Conservation (phyloP, 1,140 invertebrate genomes). For the Cydia fagiglandana region DNA sequence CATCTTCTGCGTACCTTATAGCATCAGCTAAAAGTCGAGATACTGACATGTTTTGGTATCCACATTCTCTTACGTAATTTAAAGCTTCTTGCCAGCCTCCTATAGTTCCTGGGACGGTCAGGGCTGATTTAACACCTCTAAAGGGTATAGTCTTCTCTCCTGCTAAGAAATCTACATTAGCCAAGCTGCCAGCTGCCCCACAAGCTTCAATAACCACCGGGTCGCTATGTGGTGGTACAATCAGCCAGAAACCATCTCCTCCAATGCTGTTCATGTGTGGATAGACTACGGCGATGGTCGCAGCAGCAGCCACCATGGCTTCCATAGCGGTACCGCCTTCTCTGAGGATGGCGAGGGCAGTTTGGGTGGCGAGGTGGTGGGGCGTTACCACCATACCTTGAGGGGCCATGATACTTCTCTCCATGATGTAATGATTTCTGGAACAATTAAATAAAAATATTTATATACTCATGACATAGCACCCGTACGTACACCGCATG, state of each 20-base stretch:
- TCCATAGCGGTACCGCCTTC: slow-evolving; percentile 70
- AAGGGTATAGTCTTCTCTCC: slow-evolving; percentile 52
- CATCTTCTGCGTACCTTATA: slow-evolving; percentile 65
- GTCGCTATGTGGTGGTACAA: slow-evolving; percentile 61
- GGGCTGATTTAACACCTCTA: slow-evolving; percentile 58
- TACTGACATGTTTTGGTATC: slow-evolving; percentile 57
- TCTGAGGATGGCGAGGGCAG: slow-evolving; percentile 59
- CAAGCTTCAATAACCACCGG: slow-evolving; percentile 66
- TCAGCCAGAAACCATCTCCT: slow-evolving; percentile 69
- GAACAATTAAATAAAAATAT: not conserved
- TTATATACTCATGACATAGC: too few relatives aligned
- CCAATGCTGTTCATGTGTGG: slow-evolving; percentile 71
- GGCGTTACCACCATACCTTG: slow-evolving; percentile 71
- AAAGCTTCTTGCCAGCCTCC: slow-evolving; percentile 70
- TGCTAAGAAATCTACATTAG: slow-evolving; percentile 52
- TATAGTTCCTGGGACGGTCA: slow-evolving; percentile 66
- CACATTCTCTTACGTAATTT: slow-evolving; percentile 61
- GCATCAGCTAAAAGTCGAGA: slow-evolving; percentile 59
- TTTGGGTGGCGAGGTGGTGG: slow-evolving; percentile 66
- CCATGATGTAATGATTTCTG: slow-evolving; percentile 45
- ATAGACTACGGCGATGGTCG: slow-evolving; percentile 66
- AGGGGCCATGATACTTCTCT: slow-evolving; percentile 52
- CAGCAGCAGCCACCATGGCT: slow-evolving; percentile 66
- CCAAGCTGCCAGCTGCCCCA: slow-evolving; percentile 63
- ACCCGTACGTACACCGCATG: too few relatives aligned